Base-by-base conservation (phyloP, 2,113 vertebrate genomes). In the Thalassarche chlororhynchos region DNA sequence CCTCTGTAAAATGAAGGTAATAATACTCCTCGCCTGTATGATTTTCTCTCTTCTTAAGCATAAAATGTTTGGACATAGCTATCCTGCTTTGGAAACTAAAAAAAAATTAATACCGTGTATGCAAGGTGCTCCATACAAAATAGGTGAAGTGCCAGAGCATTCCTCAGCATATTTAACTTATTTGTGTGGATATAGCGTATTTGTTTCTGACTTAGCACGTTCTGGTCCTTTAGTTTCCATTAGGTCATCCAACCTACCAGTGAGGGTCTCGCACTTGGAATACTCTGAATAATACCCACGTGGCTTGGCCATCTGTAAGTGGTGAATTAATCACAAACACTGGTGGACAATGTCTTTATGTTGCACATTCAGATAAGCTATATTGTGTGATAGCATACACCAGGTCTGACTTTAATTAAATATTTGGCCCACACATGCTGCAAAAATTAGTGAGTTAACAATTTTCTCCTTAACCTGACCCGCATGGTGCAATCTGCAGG, bases 401-500 rank as follows among this genome's bases (percentile, higher is more conserved):
- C 42, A 19, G 52, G 21, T 24, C 62, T 58, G 65, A 32, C 47
- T 77, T 89, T n/a, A 54, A 55, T 62, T 72, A 64, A 78, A 72
- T 69, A 38, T 69, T 90, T 42, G 72, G 42, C 72, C 77, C 60
- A 11, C 65, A 61, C 23, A 5, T 64, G 51, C 61, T 54, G 70
- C 65, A 62, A 51, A 66, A 61, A n/a, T 31, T 4, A 25, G 65
- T 3, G 52, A 66, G n/a, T 61, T 44, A 51, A 38, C 57, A 38
- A 21, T 71, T 58, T 93, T 23, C 72, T 70, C 42, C 51, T 47
- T 82, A 28, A 19, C 46, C 40, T 42, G 66, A 42, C 66, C 6
- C 2, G 0, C 12, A 3, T 2, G 2, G 34, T 14, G 49, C 40
- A 17, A 10, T 6, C 21, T 17, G 49, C 44, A n/a, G 40, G 46